These are phyloP conservation scores for Tor tambroides DNA, from an alignment of 2,113 vertebrate genomes.

Conservation along the genomic window DNA sequence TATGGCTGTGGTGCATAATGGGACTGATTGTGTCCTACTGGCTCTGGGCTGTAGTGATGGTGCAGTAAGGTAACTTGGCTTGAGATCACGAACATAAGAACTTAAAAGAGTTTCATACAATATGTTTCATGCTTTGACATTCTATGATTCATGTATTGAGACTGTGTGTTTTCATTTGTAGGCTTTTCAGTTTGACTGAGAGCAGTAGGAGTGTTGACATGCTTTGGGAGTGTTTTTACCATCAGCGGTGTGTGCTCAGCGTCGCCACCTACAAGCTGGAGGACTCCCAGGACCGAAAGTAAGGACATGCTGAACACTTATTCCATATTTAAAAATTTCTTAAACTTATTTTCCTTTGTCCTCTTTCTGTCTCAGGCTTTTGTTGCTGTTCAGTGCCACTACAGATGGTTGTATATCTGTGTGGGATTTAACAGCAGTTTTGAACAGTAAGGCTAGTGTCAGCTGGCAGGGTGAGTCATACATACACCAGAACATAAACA, in stretches of 20 bases:
- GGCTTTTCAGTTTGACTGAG: conserved; percentile 85
- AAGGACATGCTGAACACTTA: conserved; percentile 49
- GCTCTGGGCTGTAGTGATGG: conserved; percentile 91
- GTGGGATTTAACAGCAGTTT: conserved; percentile 82
- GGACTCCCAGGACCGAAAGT: conserved; percentile 75
- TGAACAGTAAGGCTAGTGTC: conserved; percentile 46
- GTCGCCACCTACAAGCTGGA: conserved; percentile 73
- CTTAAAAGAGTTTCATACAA: neutral
- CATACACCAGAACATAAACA: conserved; percentile 34
- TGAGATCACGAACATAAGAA: neutral
- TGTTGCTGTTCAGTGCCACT: conserved; percentile 86
- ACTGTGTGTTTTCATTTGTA: conserved; percentile 58
- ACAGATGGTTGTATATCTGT: conserved; percentile 88
- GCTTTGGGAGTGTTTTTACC: conserved; percentile 87
- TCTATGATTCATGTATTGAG: neutral
- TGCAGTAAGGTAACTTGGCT: conserved; percentile 83
- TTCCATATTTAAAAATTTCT: neutral
- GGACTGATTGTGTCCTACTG: conserved; percentile 69
- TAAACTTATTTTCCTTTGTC: conserved; percentile 4
- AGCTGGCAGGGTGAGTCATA: conserved; percentile 61
- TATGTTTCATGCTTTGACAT: neutral
- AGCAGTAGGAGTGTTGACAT: conserved; percentile 73
- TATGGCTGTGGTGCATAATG: conserved; percentile 71
- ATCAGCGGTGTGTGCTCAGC: conserved; percentile 93
- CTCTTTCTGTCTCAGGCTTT: conserved; percentile 70